Evolutionary conservation across 2,797 vertebrate species (phyloP), one percentile per base, ranked within the genome.

Genomic region (Pristis pectinata): DNA sequence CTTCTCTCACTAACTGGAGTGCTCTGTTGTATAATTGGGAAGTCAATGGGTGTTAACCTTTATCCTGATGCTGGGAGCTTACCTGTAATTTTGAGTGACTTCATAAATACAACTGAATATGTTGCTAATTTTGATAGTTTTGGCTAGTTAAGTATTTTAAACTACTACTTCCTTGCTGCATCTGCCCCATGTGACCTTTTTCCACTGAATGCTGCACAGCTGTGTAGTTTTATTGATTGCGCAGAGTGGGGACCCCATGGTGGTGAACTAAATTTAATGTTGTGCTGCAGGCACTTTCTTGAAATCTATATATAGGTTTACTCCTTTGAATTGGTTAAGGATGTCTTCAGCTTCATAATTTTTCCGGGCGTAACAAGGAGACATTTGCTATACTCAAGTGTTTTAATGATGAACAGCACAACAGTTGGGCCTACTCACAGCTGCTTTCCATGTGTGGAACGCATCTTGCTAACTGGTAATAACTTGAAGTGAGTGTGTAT

Each of bases 271-370:
- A 94, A 34, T 94, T 94, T 94, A 76, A 94, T 94, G 92, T 44
- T 74, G 67, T 56, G 41, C 67, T 94, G 13, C 24, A 76, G 70
- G 70, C 67, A 34, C 74, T 94, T 74, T 49, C 37, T 93, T 53
- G 24, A 94, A 76, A 94, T 56, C 70, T 94, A 76, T 94, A 94
- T 94, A 53, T 76, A 94, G 70, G 92, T 94, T 94, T 74, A 94
- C 72, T 94, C 30, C 44, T 94, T 44, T 76, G 92, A 94, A 76
- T 94, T 41, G 1, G 92, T 72, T 94, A 76, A 93, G 44, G 41
- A 76, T 94, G 27, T 53, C 13, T 72, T 44, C 70, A n/a, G 70
- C 5, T 94, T 94, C 44, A 93, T 70, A 70, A 53, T 74, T 76
- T 49, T 85, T 53, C 70, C 15, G 0, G 92, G 67, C 44, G 27